Conservation (phyloP, 2,888 invertebrate species). For the Drosophila affinis region DNA sequence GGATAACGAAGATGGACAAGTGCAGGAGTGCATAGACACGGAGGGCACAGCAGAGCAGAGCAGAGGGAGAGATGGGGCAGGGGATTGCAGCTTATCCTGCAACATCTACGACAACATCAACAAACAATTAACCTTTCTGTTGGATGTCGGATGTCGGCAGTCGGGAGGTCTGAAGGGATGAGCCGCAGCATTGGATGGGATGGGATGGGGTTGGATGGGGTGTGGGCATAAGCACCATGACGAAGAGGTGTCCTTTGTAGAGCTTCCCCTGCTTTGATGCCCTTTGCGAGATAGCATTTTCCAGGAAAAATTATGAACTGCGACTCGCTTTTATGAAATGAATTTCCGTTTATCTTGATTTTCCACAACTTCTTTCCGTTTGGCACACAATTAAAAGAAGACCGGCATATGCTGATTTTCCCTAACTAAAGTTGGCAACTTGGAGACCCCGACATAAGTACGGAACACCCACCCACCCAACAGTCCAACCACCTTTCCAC, state of each 20-base stretch:
- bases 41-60: not conserved
- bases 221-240: not conserved
- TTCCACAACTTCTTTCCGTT: conserved; percentile 43
- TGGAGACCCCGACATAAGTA: conserved; percentile 2
- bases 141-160: conserved; percentile 42
- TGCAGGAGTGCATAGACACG: conserved; percentile 36
- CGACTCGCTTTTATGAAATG: conserved; percentile 37
- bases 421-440: conserved; percentile 25
- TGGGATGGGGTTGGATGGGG: conserved; percentile 14
- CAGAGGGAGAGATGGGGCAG: not conserved
- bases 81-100: conserved; percentile 50
- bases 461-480: conserved; percentile 11
- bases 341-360: conserved; percentile 44
- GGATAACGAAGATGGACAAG: conserved; percentile 74
- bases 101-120: conserved; percentile 48
- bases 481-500: conserved; percentile 1
- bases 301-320: conserved; percentile 35
- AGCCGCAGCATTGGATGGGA: conserved; percentile 40
- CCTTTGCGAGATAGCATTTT: conserved; percentile 23
- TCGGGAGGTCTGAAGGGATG: conserved; percentile 36
- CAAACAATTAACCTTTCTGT: conserved; percentile 70
- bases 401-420: conserved; percentile 77
- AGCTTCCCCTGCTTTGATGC: conserved; percentile 53
- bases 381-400: conserved; percentile 79
- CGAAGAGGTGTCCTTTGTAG: conserved; percentile 34